Evolutionary conservation across 1,140 invertebrate species (phyloP), one percentile per base, ranked within the genome.

Genomic region (Heliothis virescens): DNA sequence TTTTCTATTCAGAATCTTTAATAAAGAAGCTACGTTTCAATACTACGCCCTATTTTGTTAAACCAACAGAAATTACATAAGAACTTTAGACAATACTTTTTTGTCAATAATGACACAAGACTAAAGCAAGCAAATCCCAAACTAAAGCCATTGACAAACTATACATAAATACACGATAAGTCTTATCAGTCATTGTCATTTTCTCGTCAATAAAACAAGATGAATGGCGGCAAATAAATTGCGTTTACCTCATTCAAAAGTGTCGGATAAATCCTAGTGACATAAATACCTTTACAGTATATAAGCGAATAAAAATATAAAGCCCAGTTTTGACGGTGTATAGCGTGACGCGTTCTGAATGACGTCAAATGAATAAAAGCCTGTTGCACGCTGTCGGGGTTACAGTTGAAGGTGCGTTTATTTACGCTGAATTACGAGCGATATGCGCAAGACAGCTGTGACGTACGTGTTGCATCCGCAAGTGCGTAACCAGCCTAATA

Each of bases 141-240:
- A 48, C n/a, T 11, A 48, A 65, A 47, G n/a, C n/a, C 26, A 10
- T 34, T 62, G 26, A 34, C 13, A 63, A 63, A 47, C 62, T 9
- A 47, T 0, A 41, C 62, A 48, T 65, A 65, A 65, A 65, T n/a
- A 59, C 18, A 11, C 47, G 41, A 48, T 65, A 65, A 65, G 9
- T 47, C 34, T 65, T 65, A 65, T 65, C 62, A 65, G 62, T 65
- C 62, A 65, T 65, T 65, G 62, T 48, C 62, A 65, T 65, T 65
- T 48, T 48, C 62, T 65, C 62, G 48, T 65, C 41, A 47, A 65
- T 65, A 65, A 63, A 65, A 65, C 41, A 41, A 47, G 41, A 21
- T 34, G 12, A 65, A 21, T 34, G 12, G 48, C 21, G 26, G 9
- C 9, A 48, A 9, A 47, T 47, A 63, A 63, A 63, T 63, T 47